These are phyloP conservation scores for Drusus annulatus DNA, from an alignment of 1,140 invertebrate genomes.

Conservation along the genomic window DNA sequence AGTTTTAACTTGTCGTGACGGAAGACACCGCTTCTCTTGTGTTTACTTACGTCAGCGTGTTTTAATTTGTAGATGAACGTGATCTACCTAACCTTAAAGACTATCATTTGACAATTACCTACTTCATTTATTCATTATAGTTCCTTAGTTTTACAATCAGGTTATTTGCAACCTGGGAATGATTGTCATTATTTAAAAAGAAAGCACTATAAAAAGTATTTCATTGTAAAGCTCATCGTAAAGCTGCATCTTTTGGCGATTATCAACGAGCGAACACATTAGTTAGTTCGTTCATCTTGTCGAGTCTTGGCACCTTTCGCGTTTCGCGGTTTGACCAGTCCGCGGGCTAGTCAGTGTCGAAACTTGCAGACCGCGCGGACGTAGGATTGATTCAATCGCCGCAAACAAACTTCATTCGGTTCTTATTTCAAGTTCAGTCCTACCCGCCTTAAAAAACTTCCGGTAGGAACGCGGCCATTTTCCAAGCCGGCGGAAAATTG, in stretches of 20 bases:
- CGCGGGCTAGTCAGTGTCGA: slow-evolving; percentile 3
- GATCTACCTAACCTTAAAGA: too few species aligned
- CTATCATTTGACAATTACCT: too few species aligned
- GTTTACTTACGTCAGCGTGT: too few species aligned
- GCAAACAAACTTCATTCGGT: too few species aligned
- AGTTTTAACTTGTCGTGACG: too few species aligned
- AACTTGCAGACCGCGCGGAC: slow-evolving; percentile 3
- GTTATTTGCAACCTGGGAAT: too few species aligned
- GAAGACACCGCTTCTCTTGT: too few species aligned
- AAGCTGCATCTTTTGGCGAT: slow-evolving; percentile 19
- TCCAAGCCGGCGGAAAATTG: slow-evolving; percentile 2
- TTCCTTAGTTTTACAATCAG: too few species aligned
- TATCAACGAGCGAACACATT: not conserved
- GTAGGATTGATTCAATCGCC: not conserved
- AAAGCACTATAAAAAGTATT: too few species aligned
- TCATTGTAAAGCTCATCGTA: not conserved
- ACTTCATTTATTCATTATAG: too few species aligned
- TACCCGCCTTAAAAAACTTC: not conserved
- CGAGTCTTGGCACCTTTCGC: slow-evolving; percentile 9
- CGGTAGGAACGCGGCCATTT: slow-evolving; percentile 7
- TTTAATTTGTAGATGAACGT: too few species aligned
- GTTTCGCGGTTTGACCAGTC: not conserved
- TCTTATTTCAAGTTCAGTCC: not conserved
- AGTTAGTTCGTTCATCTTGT: not conserved
- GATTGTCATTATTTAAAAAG: too few species aligned